Evolutionary conservation across 2,888 invertebrate species (phyloP), one percentile per base, ranked within the genome.

Genomic region (Drosophila differens): DNA sequence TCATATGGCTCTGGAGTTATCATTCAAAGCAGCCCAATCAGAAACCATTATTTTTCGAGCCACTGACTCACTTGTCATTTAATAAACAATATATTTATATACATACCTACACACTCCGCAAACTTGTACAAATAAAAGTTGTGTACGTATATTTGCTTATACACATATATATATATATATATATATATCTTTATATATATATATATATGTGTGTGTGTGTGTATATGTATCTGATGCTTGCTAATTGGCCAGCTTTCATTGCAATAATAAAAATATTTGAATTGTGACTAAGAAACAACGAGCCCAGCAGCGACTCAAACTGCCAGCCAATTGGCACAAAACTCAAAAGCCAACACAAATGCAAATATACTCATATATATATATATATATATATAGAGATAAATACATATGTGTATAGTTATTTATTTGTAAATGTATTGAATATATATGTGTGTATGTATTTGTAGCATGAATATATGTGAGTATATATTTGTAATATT

Each of bases 231-330:
- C 35, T 55, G 55, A 72, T 74, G 78, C 82, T 69, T 76, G 82
- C 75, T 89, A 87, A 87, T 87, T 87, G 87, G 82, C 71, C 68
- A 82, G 85, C 88, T 89, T 89, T 87, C 87, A 88, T 85, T 83
- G 84, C 73, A 86, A 81, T 80, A 85, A 85, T 78, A 85, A 72
- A 85, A 74, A 80, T 80, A 84, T 80, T 71, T 70, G 76, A 74
- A 73, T 69, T 82, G 78, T 87, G 89, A 89, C 89, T 87, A 87
- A 86, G 81, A 79, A 79, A 54, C 85, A 81, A 79, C 61, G 76
- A 79, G 65, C 62, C 75, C 55, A 60, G 41, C 44, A 62, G n/a
- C 69, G 12, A 57, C 54, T 65, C 72, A 75, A 71, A 71, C 60
- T 39, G 54, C 22, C 79, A 76, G 57, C 81, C 83, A 77, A 85